Evolutionary conservation across 1,140 invertebrate species (phyloP).

Genomic region (Subanguina moxae): DNA sequence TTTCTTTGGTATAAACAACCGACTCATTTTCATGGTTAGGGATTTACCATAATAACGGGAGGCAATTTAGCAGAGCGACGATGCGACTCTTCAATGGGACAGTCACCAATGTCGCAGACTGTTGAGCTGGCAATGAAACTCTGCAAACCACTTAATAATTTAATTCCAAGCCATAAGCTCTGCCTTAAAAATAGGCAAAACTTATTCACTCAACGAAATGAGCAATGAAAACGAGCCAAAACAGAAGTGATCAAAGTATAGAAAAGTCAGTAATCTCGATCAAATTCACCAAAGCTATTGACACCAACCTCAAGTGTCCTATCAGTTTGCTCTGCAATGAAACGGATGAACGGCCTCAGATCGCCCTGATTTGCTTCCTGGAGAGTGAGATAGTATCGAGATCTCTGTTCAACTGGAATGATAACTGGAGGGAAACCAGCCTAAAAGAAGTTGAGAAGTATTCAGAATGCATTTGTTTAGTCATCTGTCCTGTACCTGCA

Average conservation of each 20-base stretch:
- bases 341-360: slow-evolving; percentile 84
- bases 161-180: background rate
- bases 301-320: slow-evolving; percentile 40
- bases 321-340: slow-evolving; percentile 70
- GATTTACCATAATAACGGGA: no score
- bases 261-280: no score
- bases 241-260: no score
- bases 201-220: no score
- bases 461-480: no score
- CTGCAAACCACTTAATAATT: background rate
- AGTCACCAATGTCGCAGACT: slow-evolving; percentile 10
- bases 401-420: slow-evolving; percentile 81
- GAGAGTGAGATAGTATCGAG: slow-evolving; percentile 74
- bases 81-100: background rate
- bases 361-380: slow-evolving; percentile 86
- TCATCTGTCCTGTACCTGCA: slow-evolving; percentile 62
- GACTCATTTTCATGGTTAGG: no score
- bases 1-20: no score
- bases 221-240: no score
- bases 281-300: no score
- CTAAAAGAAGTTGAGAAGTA: background rate
- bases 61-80: no score
- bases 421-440: slow-evolving; percentile 94
- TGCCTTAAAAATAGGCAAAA: background rate
- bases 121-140: slow-evolving; percentile 2